Evolutionary conservation across 2,113 vertebrate species (phyloP).

Genomic region (Cathartes aura): DNA sequence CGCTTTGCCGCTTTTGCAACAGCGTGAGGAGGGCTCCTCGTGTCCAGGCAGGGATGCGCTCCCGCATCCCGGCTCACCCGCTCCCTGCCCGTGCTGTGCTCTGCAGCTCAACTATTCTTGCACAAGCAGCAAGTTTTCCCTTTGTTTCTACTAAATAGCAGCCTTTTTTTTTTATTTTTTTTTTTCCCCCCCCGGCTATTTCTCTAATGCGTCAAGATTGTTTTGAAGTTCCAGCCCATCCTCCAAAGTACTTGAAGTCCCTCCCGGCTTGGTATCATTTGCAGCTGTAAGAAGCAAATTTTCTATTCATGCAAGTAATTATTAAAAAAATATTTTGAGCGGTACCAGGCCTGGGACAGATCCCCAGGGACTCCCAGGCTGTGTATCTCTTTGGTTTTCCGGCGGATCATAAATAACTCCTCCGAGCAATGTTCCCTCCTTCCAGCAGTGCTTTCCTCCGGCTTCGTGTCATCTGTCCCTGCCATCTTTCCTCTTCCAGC

Average conservation of each 20-base stretch:
- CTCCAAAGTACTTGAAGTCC: conserved; percentile 24
- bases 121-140: conserved; percentile 9
- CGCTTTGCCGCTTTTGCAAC: background rate
- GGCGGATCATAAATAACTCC: background rate
- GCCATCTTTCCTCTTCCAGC: background rate
- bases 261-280: conserved; percentile 31
- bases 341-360: conserved; percentile 40
- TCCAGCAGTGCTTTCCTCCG: background rate
- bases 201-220: background rate
- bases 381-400: background rate
- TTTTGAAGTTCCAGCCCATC: conserved; percentile 53
- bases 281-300: conserved; percentile 57
- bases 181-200: background rate
- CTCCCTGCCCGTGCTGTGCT: background rate
- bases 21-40: rapidly evolving
- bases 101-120: background rate
- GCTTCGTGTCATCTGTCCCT: background rate
- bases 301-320: conserved; percentile 63
- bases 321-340: conserved; percentile 64
- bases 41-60: background rate
- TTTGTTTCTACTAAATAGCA: conserved; percentile 44
- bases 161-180: background rate
- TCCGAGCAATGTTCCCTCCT: background rate
- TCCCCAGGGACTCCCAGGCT: conserved; percentile 13
- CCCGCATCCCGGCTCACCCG: rapidly evolving